These are phyloP conservation scores for Patella depressa DNA, from an alignment of 2,888 invertebrate genomes.

Conservation along the genomic window DNA sequence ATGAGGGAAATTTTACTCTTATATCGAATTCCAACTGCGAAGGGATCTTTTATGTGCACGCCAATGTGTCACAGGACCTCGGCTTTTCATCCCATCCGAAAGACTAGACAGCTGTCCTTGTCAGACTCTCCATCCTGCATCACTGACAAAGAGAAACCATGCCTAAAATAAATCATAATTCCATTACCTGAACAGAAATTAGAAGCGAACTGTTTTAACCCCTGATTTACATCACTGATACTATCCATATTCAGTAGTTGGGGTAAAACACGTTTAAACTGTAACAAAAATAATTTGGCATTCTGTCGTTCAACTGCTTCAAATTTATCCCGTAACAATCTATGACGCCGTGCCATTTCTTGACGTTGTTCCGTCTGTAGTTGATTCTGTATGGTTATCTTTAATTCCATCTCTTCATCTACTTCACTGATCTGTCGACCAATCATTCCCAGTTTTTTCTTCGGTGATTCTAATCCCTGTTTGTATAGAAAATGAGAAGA, in stretches of 20 bases:
- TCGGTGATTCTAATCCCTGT: not conserved
- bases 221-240: conserved; percentile 90
- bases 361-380: conserved; percentile 10
- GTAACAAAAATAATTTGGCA: conserved; percentile 86
- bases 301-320: conserved; percentile 82
- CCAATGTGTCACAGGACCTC: no score
- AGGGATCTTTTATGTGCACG: no score
- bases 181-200: conserved; percentile 87
- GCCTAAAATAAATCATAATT: not conserved
- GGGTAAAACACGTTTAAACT: conserved; percentile 82
- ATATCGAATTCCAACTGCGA: no score
- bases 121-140: no score
- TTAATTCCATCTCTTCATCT: conserved; percentile 13
- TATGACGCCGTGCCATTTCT: conserved; percentile 14
- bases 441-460: not conserved
- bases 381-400: conserved; percentile 22
- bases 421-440: conserved; percentile 1
- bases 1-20: no score
- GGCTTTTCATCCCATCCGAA: no score
- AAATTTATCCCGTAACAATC: conserved; percentile 35
- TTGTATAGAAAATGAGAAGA: no score
- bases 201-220: conserved; percentile 91
- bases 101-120: no score
- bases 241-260: conserved; percentile 82
- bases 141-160: no score